Conservation (phyloP, 2,888 invertebrate species). For the Limnephilus auricula region DNA sequence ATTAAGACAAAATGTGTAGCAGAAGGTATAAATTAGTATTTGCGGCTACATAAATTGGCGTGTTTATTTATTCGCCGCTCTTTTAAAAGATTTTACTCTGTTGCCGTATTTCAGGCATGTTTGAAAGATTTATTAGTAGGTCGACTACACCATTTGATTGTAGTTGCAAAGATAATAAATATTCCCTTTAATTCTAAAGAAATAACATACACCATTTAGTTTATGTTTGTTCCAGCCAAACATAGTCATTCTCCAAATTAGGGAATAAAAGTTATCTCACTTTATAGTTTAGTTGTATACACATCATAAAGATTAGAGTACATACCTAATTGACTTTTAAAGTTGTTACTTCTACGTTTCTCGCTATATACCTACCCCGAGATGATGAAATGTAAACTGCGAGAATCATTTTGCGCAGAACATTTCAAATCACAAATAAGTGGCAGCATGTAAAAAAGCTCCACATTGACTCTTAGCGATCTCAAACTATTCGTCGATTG, state of each 20-base stretch:
- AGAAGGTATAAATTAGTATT: not conserved
- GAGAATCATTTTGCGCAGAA: not conserved
- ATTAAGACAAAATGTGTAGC: not conserved
- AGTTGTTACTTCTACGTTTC: not conserved
- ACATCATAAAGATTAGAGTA: not conserved
- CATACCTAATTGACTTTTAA: not conserved
- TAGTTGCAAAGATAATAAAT: not conserved
- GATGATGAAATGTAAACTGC: not conserved
- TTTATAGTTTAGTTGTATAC: not conserved
- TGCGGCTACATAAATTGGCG: not conserved
- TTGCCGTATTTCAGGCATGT: not conserved
- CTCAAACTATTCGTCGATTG: not conserved
- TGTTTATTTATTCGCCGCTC: not conserved
- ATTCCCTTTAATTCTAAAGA: not conserved
- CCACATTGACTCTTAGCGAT: constrained; percentile 5
- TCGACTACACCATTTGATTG: constrained; percentile 2
- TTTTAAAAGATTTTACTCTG: not conserved
- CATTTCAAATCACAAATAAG: constrained; percentile 30
- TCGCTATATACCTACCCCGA: not conserved
- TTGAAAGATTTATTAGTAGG: not conserved
- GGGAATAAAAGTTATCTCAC: not conserved
- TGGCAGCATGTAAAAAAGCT: constrained; percentile 29
- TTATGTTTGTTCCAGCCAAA: constrained; percentile 29
- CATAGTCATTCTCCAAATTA: not conserved
- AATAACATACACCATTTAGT: not conserved